Conservation (phyloP, 30 jellyfish, hydroid and myxozoan genomes). For the Pseudorhiza aurosa region DNA sequence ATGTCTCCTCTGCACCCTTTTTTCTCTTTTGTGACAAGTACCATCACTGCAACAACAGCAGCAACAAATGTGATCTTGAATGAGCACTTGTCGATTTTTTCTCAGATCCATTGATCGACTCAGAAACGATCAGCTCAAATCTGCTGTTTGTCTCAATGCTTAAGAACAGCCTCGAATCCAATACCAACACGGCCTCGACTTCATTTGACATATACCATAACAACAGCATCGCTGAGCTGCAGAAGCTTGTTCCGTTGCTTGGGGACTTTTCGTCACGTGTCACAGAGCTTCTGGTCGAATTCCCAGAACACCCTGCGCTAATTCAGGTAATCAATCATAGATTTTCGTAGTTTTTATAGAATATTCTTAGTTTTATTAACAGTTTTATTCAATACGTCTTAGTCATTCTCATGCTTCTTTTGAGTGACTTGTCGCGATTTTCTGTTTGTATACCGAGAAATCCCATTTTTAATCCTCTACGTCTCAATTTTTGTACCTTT, state of each 20-base stretch:
- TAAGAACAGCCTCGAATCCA: conserved; percentile 23
- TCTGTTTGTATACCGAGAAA: no score
- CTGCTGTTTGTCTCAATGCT: conserved; percentile 26
- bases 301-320: conserved; percentile 93
- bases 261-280: conserved; percentile 49
- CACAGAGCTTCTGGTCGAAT: conserved; percentile 44
- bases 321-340: conserved; percentile 48
- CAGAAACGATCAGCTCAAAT: conserved; percentile 8
- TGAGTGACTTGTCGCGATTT: no score
- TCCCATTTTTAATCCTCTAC: no score
- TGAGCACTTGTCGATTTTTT: no score
- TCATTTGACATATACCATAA: conserved; percentile 81
- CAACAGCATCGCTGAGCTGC: conserved; percentile 59
- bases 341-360: background rate
- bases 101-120: conserved; percentile 58
- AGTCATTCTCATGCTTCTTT: background rate
- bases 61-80: no score
- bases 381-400: background rate
- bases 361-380: background rate
- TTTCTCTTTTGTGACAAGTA: no score
- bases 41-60: no score
- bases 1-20: no score
- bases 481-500: no score
- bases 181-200: background rate
- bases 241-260: conserved; percentile 41